phyloP scores from a whole-genome alignment of 30 jellyfish, hydroid and myxozoan species.

The Chironex yamaguchii region DNA sequence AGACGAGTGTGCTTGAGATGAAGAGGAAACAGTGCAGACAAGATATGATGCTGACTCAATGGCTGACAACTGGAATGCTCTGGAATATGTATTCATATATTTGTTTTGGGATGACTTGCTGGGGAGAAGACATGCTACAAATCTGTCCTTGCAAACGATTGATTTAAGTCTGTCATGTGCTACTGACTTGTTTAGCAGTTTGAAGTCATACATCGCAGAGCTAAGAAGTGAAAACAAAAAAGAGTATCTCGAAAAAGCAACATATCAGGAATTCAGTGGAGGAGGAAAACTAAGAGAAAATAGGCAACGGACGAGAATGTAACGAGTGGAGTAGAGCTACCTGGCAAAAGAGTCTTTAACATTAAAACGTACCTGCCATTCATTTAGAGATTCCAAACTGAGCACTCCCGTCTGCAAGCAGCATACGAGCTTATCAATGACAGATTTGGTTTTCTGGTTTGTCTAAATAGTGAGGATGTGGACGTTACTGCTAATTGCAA shows the following conservation, averaged over 20 bases:
- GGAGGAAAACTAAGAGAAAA: constrained; percentile 60
- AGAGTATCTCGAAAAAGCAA: constrained; percentile 55
- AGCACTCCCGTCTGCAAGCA: constrained; percentile 31
- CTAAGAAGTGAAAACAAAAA: constrained; percentile 21
- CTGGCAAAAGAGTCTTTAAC: constrained; percentile 31
- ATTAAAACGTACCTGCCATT: constrained; percentile 56
- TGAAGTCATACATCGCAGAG: constrained; percentile 36
- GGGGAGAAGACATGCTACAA: constrained; percentile 57
- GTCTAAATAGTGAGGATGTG: background rate
- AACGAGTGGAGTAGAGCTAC: constrained; percentile 31
- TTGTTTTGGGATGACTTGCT: constrained; percentile 62
- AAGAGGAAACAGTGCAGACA: constrained; percentile 67
- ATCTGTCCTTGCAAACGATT: constrained; percentile 54
- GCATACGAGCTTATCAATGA: constrained; percentile 40
- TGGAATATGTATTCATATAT: constrained; percentile 53
- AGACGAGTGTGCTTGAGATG: constrained; percentile 57
- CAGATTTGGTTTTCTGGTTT: constrained; percentile 65
- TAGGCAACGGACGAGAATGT: constrained; percentile 4
- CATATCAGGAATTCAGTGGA: constrained; percentile 61
- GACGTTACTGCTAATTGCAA: constrained; percentile 30
- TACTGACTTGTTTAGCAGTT: constrained; percentile 31
- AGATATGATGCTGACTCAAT: constrained; percentile 55
- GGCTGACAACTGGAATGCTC: constrained; percentile 19
- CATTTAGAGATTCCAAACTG: constrained; percentile 33
- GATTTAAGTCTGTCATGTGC: constrained; percentile 43